phyloP scores from a whole-genome alignment of 2,797 vertebrate species.

The Hyperoplus immaculatus region DNA sequence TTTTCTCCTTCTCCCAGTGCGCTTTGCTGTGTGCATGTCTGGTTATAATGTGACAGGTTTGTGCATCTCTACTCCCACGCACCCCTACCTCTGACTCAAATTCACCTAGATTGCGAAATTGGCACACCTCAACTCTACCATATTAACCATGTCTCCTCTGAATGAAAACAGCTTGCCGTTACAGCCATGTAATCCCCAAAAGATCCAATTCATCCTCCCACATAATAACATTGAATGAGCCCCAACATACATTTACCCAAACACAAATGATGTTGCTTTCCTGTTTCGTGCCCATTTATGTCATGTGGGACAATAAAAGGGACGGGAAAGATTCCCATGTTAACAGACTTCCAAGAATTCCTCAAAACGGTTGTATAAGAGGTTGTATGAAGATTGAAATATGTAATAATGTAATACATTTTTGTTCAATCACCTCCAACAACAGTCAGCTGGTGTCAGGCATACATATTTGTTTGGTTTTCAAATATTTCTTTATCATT shows the following conservation, averaged over 20 bases:
- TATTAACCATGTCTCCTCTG: conserved; percentile 13
- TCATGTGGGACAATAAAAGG: not conserved
- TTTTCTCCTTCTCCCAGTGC: not conserved
- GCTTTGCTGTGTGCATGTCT: not conserved
- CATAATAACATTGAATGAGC: not conserved
- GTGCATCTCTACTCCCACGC: not conserved
- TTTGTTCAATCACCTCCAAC: not conserved
- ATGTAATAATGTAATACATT: not conserved
- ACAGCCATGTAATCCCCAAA: not conserved
- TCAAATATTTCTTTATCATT: not conserved
- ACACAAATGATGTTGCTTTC: not conserved
- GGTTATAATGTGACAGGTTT: conserved; percentile 27
- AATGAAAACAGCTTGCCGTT: conserved; percentile 9
- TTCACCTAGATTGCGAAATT: conserved; percentile 23
- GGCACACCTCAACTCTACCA: not conserved
- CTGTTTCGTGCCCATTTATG: not conserved
- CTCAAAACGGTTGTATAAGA: not conserved
- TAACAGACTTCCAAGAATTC: not conserved
- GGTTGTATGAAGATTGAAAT: not conserved
- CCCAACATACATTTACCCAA: conserved; percentile 4
- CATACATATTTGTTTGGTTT: not conserved
- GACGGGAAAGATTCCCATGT: not conserved
- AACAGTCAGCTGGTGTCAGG: not conserved
- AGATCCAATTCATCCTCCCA: conserved; percentile 11
- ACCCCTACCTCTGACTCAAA: conserved; percentile 2